phyloP scores from a whole-genome alignment of 2,888 invertebrate species.

The Polylopha cassiicola region DNA sequence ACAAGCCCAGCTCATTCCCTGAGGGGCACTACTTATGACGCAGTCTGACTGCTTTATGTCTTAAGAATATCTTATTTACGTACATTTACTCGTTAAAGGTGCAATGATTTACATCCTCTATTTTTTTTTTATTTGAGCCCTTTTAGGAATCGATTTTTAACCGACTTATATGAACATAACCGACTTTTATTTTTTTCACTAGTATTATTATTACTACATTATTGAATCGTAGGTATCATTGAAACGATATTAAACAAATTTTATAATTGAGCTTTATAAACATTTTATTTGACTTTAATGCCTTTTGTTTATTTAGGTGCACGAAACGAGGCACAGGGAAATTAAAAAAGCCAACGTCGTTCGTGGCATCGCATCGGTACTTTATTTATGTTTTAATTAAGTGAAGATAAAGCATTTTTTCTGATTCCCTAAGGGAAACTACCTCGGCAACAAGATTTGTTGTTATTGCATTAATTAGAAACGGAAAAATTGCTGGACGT shows the following conservation, averaged over 20 bases:
- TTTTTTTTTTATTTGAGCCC: no score
- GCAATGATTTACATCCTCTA: constrained; percentile 8
- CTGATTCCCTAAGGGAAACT: constrained; percentile 21
- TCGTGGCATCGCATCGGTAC: constrained; percentile 27
- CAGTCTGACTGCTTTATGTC: constrained; percentile 40
- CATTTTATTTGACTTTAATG: no score
- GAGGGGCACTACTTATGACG: constrained; percentile 46
- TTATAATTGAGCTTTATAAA: no score
- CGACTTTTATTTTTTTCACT: no score
- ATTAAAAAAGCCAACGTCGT: constrained; percentile 19
- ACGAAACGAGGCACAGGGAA: constrained; percentile 15
- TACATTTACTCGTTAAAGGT: constrained; percentile 19
- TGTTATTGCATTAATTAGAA: constrained; percentile 22
- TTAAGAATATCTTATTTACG: constrained; percentile 35
- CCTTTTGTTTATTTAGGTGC: constrained; percentile 9
- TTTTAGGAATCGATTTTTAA: no score
- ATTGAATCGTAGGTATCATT: no score
- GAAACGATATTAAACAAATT: no score
- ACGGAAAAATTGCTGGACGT: constrained; percentile 12
- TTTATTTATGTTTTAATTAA: constrained; percentile 47
- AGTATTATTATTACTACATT: no score
- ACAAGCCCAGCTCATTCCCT: constrained; percentile 34
- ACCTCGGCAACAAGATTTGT: constrained; percentile 19
- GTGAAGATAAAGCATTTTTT: constrained; percentile 36
- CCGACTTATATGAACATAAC: no score